Evolutionary conservation across 2,888 invertebrate genomes (phyloP).

Genomic region (Lapara coniferarum): DNA sequence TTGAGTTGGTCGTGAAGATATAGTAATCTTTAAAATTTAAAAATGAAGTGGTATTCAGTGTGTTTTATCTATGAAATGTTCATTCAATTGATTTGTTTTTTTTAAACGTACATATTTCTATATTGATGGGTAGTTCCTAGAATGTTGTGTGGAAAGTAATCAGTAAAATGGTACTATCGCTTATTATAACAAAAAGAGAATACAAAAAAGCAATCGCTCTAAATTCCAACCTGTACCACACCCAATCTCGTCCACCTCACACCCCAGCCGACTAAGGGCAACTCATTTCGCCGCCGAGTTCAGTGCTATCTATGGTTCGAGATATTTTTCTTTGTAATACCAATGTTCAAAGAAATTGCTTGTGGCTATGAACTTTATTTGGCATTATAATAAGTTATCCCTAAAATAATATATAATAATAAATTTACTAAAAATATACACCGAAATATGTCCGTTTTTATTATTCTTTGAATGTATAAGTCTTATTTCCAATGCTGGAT

Average conservation of each 20-base stretch:
- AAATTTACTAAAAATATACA: not conserved
- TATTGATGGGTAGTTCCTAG: too few species aligned
- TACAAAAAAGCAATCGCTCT: not conserved
- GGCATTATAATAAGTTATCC: not conserved
- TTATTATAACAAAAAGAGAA: not conserved
- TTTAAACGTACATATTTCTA: too few species aligned
- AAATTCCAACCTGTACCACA: slow-evolving; percentile 42
- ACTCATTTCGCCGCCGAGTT: slow-evolving; percentile 79
- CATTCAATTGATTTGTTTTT: too few species aligned
- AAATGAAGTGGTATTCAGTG: too few species aligned
- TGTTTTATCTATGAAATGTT: too few species aligned
- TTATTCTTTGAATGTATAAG: too few species aligned
- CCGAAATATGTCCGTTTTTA: not conserved
- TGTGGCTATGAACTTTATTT: slow-evolving; percentile 46
- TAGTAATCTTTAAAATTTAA: too few species aligned
- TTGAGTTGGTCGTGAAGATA: too few species aligned
- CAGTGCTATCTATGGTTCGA: slow-evolving; percentile 72
- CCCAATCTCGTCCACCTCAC: slow-evolving; percentile 74
- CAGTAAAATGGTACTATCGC: too few species aligned
- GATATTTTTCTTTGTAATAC: slow-evolving; percentile 80
- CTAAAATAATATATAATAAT: not conserved
- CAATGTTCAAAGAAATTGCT: slow-evolving; percentile 71
- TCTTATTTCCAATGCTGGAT: too few species aligned
- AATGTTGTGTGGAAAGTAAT: too few species aligned
- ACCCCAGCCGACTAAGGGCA: slow-evolving; percentile 80